Percentiles rank a stretch among this genome's conserved stretches.
Evolutionary conservation across 2,113 vertebrate species (phyloP).

Genomic region (Limnothrissa miodon): DNA sequence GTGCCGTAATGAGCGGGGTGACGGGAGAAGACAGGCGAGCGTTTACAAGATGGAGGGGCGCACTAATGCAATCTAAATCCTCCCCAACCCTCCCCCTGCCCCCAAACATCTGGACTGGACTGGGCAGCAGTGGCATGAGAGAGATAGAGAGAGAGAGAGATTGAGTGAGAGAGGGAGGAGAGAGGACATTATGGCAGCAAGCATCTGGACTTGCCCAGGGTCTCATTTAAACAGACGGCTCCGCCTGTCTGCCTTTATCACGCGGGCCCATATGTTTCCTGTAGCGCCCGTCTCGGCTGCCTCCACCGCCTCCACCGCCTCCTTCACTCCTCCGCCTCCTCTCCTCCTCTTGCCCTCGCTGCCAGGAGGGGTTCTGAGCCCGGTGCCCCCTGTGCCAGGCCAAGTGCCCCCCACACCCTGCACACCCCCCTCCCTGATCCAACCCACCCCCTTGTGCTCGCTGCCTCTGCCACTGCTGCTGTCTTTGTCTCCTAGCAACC

Average conservation of each 20-base stretch:
- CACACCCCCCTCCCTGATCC: too few species aligned
- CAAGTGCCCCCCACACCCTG: neutral
- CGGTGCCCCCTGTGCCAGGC: neutral
- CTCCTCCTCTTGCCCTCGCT: neutral
- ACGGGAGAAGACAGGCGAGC: neutral
- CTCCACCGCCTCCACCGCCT: neutral
- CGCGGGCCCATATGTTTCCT: constrained; percentile 26
- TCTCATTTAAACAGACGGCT: neutral
- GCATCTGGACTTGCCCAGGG: neutral
- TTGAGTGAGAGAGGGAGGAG: neutral
- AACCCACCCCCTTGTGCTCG: neutral
- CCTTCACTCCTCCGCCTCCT: neutral
- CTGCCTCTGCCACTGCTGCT: neutral
- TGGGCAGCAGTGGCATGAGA: neutral
- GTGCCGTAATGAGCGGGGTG: neutral
- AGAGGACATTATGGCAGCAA: neutral
- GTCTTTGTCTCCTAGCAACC: constrained; percentile 20
- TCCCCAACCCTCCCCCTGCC: too few species aligned
- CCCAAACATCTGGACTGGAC: neutral
- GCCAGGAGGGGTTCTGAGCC: constrained; percentile 4
- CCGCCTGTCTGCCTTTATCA: constrained; percentile 20
- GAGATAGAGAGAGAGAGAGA: too few species aligned
- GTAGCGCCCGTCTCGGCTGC: neutral
- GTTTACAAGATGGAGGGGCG: neutral
- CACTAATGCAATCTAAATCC: neutral